Evolutionary conservation across 2,888 invertebrate genomes (phyloP).

Genomic region (Cybosia mesomella): DNA sequence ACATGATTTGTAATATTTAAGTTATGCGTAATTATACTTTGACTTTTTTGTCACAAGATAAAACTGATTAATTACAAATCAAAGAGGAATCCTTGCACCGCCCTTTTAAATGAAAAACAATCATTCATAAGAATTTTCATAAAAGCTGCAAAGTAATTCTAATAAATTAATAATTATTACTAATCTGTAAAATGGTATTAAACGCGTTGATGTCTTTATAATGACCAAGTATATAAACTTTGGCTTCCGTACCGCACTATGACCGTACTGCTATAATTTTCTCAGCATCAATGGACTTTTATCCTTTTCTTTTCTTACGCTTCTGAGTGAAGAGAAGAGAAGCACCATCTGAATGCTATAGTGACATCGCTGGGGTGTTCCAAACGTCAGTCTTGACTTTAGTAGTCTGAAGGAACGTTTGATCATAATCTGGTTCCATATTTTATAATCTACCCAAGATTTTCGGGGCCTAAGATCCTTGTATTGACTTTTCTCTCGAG

Average conservation of each 20-base stretch:
- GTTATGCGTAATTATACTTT: neutral
- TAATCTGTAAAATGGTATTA: neutral
- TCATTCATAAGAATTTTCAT: neutral
- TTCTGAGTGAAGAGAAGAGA: too few species aligned
- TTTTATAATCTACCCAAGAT: too few species aligned
- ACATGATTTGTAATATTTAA: constrained; percentile 1
- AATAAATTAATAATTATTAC: neutral
- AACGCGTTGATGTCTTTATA: constrained; percentile 45
- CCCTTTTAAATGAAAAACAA: neutral
- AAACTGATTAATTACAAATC: neutral
- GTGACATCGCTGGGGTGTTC: too few species aligned
- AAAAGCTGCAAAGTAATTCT: neutral
- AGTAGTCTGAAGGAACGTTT: too few species aligned
- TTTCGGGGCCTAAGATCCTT: too few species aligned
- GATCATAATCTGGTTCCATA: too few species aligned
- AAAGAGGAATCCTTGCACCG: neutral
- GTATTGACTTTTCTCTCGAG: too few species aligned
- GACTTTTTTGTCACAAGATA: neutral
- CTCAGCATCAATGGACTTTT: neutral
- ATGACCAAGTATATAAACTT: neutral
- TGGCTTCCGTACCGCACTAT: neutral
- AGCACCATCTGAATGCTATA: too few species aligned
- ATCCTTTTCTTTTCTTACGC: too few species aligned
- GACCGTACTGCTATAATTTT: neutral
- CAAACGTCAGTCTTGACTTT: too few species aligned